These are phyloP conservation scores for Crenichthys baileyi DNA, from an alignment of 2,797 vertebrate species.

Conservation along the genomic window DNA sequence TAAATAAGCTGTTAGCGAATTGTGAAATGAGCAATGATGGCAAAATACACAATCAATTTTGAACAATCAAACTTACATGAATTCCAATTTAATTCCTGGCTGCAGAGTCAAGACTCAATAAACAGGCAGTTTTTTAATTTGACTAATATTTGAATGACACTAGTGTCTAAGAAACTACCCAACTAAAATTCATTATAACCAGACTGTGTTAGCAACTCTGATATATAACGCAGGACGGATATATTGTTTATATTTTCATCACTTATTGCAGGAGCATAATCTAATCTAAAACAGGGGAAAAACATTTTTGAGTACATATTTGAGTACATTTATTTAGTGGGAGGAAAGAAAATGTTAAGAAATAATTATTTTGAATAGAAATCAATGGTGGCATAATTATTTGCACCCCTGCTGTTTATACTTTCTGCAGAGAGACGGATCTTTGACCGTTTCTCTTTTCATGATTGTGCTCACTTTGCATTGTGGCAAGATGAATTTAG, in stretches of 20 bases:
- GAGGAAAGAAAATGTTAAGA: not conserved
- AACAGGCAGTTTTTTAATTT: no score
- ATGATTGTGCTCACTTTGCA: not conserved
- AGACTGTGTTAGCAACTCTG: conserved; percentile 9
- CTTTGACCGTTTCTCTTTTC: not conserved
- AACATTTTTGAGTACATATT: no score
- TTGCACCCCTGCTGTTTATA: not conserved
- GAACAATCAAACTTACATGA: conserved; percentile 11
- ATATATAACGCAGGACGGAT: not conserved
- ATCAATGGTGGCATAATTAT: not conserved
- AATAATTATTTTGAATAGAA: not conserved
- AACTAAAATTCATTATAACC: conserved; percentile 30
- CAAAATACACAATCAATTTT: conserved; percentile 8
- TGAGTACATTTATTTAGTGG: no score
- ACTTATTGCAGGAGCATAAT: no score
- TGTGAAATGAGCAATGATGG: not conserved
- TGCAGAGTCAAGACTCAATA: no score
- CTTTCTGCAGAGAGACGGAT: not conserved
- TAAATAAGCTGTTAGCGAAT: not conserved
- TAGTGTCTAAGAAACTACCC: conserved; percentile 32
- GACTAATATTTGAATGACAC: no score
- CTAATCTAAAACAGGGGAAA: no score
- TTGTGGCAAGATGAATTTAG: not conserved
- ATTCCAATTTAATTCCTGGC: not conserved
- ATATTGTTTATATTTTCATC: no score